These are phyloP conservation scores for Nannoperca obscura DNA, from an alignment of 2,797 vertebrate genomes.

Conservation along the genomic window DNA sequence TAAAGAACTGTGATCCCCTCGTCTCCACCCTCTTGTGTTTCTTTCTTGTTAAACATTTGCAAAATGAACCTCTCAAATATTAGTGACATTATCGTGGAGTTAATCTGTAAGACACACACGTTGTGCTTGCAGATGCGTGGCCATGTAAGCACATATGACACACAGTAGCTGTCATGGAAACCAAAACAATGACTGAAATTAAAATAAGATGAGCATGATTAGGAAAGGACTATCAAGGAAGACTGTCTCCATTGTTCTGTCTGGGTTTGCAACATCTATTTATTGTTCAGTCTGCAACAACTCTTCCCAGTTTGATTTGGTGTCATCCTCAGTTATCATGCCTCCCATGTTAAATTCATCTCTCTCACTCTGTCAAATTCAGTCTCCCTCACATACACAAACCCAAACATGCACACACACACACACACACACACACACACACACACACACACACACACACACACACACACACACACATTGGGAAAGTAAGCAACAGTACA, in stretches of 20 bases:
- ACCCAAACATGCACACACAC: not conserved
- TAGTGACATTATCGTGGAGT: not conserved
- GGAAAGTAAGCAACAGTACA: not conserved
- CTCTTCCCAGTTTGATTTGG: conserved; percentile 17
- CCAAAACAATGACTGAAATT: conserved; percentile 16
- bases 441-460: not conserved
- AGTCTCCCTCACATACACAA: conserved; percentile 14
- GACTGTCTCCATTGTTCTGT: not conserved
- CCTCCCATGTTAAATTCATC: conserved; percentile 26
- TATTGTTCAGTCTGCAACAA: not conserved
- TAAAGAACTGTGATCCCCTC: not conserved
- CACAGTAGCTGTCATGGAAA: conserved; percentile 18
- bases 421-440: not conserved
- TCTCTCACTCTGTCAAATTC: conserved; percentile 27
- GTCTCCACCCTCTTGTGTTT: not conserved
- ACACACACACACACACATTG: conserved; percentile 1
- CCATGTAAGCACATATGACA: not conserved
- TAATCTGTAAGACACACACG: not conserved
- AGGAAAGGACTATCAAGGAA: not conserved
- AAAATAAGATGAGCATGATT: conserved; percentile 4
- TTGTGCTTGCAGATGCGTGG: conserved; percentile 7
- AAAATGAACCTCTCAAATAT: not conserved
- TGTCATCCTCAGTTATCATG: conserved; percentile 37
- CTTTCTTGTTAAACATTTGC: not conserved
- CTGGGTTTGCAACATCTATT: not conserved